Conservation (phyloP, 30 jellyfish, hydroid and myxozoan species). For the Cassiopea xamachana region DNA sequence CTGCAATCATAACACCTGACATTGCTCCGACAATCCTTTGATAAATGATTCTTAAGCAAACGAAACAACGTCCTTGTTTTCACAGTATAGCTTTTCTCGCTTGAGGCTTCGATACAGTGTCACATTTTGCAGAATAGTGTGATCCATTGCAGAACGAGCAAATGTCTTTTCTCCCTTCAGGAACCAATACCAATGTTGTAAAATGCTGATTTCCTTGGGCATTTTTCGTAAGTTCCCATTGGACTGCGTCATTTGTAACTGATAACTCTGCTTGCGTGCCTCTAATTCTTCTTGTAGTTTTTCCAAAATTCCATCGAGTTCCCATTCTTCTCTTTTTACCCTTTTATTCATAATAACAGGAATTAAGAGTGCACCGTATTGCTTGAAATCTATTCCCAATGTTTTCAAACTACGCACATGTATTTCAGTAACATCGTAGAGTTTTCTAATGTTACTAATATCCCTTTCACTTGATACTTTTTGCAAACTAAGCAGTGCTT, state of each 20-base stretch:
- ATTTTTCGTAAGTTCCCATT: not conserved
- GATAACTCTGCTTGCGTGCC: slow-evolving; percentile 29
- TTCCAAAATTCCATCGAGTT: not conserved
- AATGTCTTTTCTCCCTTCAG: not conserved
- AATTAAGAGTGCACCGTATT: not conserved
- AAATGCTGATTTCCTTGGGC: slow-evolving; percentile 16
- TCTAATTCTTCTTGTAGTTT: not conserved
- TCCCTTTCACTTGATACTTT: slow-evolving; percentile 40
- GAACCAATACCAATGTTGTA: slow-evolving; percentile 36
- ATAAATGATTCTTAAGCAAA: slow-evolving; percentile 40
- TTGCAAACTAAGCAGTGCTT: slow-evolving; percentile 29
- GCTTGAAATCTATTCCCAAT: slow-evolving; percentile 24
- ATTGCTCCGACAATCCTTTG: slow-evolving; percentile 17
- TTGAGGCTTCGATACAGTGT: not conserved
- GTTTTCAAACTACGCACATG: slow-evolving; percentile 40
- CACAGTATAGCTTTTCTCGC: not conserved
- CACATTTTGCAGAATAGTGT: slow-evolving; percentile 33
- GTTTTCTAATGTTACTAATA: slow-evolving; percentile 35
- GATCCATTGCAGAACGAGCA: slow-evolving; percentile 34
- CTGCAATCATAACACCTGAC: not conserved
- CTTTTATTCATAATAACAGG: not conserved
- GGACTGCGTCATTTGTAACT: slow-evolving; percentile 1
- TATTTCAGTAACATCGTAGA: slow-evolving; percentile 28
- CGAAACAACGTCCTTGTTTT: slow-evolving; percentile 52
- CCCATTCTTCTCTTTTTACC: slow-evolving; percentile 13